Percentiles rank a stretch among this genome's conserved stretches.
Conservation (phyloP, 1,140 invertebrate genomes). For the Artemia franciscana region DNA sequence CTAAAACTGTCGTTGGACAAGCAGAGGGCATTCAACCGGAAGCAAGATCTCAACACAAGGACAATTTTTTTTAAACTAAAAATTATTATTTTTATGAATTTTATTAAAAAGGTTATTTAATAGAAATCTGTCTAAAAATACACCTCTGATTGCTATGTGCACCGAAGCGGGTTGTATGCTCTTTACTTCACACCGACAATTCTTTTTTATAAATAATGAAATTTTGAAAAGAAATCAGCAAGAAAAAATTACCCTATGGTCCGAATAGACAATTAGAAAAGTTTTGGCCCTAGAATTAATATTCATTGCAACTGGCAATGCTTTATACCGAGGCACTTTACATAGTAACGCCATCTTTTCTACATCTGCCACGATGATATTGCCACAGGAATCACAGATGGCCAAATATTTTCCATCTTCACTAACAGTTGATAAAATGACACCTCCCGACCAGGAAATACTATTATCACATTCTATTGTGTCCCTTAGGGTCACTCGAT, state of each 20-base stretch:
- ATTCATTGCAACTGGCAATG: constrained; percentile 34
- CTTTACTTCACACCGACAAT: too few relatives aligned
- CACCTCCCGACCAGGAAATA: constrained; percentile 12
- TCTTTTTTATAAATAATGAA: too few relatives aligned
- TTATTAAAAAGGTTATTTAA: too few relatives aligned
- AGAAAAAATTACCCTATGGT: constrained; percentile 33
- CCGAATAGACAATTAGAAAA: constrained; percentile 38
- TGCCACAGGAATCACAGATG: constrained; percentile 29
- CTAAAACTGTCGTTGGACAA: too few relatives aligned
- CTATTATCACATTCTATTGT: neutral
- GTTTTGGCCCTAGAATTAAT: constrained; percentile 28
- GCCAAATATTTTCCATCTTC: constrained; percentile 32
- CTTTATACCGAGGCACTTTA: constrained; percentile 34
- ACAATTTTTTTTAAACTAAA: too few relatives aligned
- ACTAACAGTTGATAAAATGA: constrained; percentile 28
- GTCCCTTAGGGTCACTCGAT: neutral
- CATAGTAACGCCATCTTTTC: constrained; percentile 8
- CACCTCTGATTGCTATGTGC: too few relatives aligned
- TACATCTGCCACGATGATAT: constrained; percentile 29
- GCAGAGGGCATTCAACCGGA: too few relatives aligned
- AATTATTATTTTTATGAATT: too few relatives aligned
- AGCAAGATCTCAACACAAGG: too few relatives aligned
- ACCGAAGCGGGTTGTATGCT: too few relatives aligned
- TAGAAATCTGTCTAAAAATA: too few relatives aligned
- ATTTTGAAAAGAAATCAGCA: too few relatives aligned